Conservation (phyloP, 2,797 vertebrate species). For the Poliocrania exsul region DNA sequence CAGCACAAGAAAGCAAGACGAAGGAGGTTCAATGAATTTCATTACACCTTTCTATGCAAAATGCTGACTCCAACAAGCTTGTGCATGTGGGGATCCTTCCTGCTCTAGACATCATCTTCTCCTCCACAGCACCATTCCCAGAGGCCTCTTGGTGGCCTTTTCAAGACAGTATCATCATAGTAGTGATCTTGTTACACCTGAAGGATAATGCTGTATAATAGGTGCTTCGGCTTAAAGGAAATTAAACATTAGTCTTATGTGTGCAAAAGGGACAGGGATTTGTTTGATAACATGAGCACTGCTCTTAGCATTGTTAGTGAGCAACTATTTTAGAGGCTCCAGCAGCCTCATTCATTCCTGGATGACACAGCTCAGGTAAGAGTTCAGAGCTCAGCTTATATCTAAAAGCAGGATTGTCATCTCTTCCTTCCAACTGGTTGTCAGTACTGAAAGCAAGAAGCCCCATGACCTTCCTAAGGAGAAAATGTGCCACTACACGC, state of each 20-base stretch:
- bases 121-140: neutral
- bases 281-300: neutral
- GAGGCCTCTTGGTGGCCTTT: neutral
- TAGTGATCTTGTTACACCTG: neutral
- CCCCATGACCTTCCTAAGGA: neutral
- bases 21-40: conserved; percentile 33
- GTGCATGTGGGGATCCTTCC: neutral
- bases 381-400: neutral
- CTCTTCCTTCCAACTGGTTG: neutral
- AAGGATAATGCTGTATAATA: neutral
- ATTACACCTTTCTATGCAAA: neutral
- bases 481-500: neutral
- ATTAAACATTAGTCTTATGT: neutral
- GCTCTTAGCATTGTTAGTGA: neutral
- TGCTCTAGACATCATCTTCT: neutral
- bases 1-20: neutral
- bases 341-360: neutral
- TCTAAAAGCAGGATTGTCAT: neutral
- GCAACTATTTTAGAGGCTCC: neutral
- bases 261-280: neutral
- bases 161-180: neutral
- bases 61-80: neutral
- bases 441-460: neutral
- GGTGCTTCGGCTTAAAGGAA: neutral
- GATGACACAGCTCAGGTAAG: neutral